These are phyloP conservation scores for Akabosia matsudoensis DNA, from an alignment of 1,140 invertebrate species.

Conservation along the genomic window DNA sequence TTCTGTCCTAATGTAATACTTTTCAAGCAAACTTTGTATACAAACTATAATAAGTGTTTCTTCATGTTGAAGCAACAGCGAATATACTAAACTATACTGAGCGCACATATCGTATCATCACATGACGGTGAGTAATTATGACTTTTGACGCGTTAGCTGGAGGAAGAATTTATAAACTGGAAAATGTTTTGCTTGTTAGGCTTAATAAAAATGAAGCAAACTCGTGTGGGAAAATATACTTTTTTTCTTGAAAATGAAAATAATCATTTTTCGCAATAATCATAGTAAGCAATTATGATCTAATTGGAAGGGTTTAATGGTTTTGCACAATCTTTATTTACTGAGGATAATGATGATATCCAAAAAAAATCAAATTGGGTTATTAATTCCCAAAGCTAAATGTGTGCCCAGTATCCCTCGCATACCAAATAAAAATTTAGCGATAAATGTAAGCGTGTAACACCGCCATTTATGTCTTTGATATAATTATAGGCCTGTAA, in stretches of 20 bases:
- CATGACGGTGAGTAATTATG: neutral
- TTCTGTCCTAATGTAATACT: no score
- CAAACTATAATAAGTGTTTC: neutral
- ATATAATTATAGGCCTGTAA: no score
- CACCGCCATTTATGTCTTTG: no score
- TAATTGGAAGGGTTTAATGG: neutral
- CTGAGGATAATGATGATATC: neutral
- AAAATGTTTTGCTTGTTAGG: neutral
- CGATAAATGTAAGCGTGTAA: no score
- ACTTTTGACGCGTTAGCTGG: neutral
- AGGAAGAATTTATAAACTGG: neutral
- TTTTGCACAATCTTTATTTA: neutral
- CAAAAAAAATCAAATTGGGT: neutral
- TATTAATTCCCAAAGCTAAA: neutral
- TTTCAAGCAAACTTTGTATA: neutral
- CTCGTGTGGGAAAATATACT: slow-evolving; percentile 8
- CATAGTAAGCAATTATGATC: slow-evolving; percentile 1
- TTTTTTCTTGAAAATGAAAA: no score
- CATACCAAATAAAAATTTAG: no score
- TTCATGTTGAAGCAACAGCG: neutral
- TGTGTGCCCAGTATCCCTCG: neutral
- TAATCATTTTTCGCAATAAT: neutral
- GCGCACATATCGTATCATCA: neutral
- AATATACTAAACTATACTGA: neutral
- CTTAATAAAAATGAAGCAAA: neutral